Base-by-base conservation (phyloP, 2,888 invertebrate species). In the Drosophila setosimentum region DNA sequence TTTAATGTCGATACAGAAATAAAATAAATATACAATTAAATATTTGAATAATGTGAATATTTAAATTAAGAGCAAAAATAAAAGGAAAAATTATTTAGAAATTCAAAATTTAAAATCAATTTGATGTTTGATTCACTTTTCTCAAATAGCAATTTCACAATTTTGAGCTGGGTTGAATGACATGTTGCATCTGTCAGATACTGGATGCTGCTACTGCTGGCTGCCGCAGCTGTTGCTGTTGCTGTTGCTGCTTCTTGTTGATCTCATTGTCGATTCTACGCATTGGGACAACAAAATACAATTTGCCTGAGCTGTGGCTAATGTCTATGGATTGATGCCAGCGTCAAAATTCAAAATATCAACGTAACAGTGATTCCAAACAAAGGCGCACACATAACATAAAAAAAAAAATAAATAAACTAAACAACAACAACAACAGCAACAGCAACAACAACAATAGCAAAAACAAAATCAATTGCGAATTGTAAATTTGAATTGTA, bases 271-370 rank as follows among this genome's bases (percentile, higher is more conserved):
- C 8, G 27, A 18, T 62, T 68, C 68, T 75, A 67, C 64, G 71
- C 71, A 79, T 68, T 71, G 72, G 54, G 54, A 62, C 68, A 72
- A 54, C 42, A 54, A 48, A 18, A 21, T 45, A 45, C 45, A 32
- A 62, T 33, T 58, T 63, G 30, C 40, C 33, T 10, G 13, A 27
- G 57, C 61, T 58, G 59, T 27, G 45, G 40, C 40, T 84, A 86
- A 80, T 86, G 70, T 53, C 73, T 86, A 90, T 87, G 87, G 65
- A 89, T 87, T 88, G 89, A 84, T 87, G 85, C 73, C 80, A 77
- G 59, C 55, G 35, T 21, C 53, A 59, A 65, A 62, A 70, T 82
- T 89, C 73, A 79, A 87, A 82, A 87, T 81, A 79, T 55, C 90
- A 82, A 68, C 55, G 81, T 70, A 79, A 77, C 77, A 64, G 53